Evolutionary conservation across 1,140 invertebrate species (phyloP).

Genomic region (Nasonia giraulti): DNA sequence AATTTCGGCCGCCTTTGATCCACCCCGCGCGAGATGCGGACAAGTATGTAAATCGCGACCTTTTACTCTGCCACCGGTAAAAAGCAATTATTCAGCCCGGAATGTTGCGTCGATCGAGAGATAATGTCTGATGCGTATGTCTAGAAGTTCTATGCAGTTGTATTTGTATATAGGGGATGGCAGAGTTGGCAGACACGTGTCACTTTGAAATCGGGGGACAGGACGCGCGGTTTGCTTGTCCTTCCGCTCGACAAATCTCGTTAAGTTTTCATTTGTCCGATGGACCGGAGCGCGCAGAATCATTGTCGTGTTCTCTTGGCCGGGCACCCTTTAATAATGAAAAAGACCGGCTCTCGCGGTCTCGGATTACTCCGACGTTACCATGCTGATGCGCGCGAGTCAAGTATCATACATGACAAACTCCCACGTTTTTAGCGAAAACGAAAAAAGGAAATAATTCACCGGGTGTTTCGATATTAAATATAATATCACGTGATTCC

Average conservation of each 20-base stretch:
- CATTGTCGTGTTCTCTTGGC: not conserved
- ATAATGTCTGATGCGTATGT: not conserved
- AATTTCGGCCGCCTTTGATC: constrained; percentile 50
- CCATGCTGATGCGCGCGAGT: no score
- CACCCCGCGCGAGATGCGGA: constrained; percentile 10
- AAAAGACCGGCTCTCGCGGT: constrained; percentile 7
- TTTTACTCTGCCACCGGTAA: constrained; percentile 45
- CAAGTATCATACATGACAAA: no score
- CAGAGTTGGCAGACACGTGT: constrained; percentile 53
- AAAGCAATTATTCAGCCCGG: constrained; percentile 58
- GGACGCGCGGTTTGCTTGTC: constrained; percentile 41
- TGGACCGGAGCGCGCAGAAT: constrained; percentile 35
- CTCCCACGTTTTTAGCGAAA: not conserved
- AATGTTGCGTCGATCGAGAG: not conserved
- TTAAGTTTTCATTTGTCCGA: constrained; percentile 60
- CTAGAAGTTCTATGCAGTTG: not conserved
- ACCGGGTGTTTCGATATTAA: no score
- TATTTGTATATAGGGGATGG: constrained; percentile 3
- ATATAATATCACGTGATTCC: no score
- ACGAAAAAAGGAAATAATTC: no score
- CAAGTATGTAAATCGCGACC: not conserved
- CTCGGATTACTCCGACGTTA: not conserved
- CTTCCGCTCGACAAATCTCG: constrained; percentile 54
- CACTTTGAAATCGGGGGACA: constrained; percentile 56
- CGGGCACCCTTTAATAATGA: constrained; percentile 37